Evolutionary conservation across 2,888 invertebrate species (phyloP).

Genomic region (Trilocha varians): DNA sequence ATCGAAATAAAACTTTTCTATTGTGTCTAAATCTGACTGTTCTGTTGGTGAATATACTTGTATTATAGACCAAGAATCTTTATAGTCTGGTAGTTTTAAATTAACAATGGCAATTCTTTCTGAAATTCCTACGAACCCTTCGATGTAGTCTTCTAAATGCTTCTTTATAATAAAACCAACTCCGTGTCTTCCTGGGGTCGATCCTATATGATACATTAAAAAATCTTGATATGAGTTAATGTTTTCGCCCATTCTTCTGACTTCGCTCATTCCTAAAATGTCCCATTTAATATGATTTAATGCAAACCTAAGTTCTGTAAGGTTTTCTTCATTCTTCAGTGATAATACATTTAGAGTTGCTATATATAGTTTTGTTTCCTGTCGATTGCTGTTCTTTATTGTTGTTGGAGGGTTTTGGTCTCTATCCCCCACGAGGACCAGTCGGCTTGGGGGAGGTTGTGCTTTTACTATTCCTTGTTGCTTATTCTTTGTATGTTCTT

Average conservation of each 20-base stretch:
- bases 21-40: slow-evolving; percentile 12
- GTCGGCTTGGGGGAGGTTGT: slow-evolving; percentile 17
- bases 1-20: slow-evolving; percentile 15
- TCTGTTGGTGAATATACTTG: slow-evolving; percentile 21
- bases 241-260: slow-evolving; percentile 15
- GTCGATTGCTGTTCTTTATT: slow-evolving; percentile 5
- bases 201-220: slow-evolving; percentile 15
- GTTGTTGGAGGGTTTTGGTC: slow-evolving; percentile 16
- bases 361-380: slow-evolving; percentile 10
- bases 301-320: slow-evolving; percentile 12
- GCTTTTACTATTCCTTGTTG: slow-evolving; percentile 7
- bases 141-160: slow-evolving; percentile 10
- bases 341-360: slow-evolving; percentile 13
- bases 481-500: slow-evolving; percentile 1
- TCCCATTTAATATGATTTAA: slow-evolving; percentile 18
- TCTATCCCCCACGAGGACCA: slow-evolving; percentile 17
- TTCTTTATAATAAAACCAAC: slow-evolving; percentile 20
- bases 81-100: slow-evolving; percentile 15
- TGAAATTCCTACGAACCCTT: slow-evolving; percentile 17
- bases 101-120: slow-evolving; percentile 18
- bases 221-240: slow-evolving; percentile 13
- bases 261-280: slow-evolving; percentile 16
- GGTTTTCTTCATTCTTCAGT: slow-evolving; percentile 14
- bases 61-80: slow-evolving; percentile 18
- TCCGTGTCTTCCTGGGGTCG: slow-evolving; percentile 14